Evolutionary conservation across 92 coral and sea anemone species (phyloP).

Genomic region (Palythoa caribaeorum): DNA sequence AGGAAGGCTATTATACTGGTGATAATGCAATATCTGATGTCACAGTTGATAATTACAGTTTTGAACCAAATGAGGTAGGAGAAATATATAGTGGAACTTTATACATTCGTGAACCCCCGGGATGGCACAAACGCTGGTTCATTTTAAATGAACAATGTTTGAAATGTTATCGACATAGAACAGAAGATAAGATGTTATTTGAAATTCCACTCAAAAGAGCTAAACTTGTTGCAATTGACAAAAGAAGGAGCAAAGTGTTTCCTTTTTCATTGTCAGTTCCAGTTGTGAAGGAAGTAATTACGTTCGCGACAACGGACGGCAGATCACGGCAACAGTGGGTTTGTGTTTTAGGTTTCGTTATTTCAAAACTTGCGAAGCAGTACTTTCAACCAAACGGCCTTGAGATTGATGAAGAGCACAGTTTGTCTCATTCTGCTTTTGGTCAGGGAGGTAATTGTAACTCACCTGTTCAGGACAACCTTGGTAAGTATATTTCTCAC

Average conservation of each 20-base stretch:
- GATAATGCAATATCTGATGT: slow-evolving; percentile 78
- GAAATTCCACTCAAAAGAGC: slow-evolving; percentile 85
- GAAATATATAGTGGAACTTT: slow-evolving; percentile 74
- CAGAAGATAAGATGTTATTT: slow-evolving; percentile 84
- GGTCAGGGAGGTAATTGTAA: background rate
- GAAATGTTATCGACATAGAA: slow-evolving; percentile 77
- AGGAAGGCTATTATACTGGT: slow-evolving; percentile 86
- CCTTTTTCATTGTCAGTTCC: slow-evolving; percentile 84
- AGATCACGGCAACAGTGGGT: slow-evolving; percentile 79
- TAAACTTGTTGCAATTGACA: slow-evolving; percentile 75
- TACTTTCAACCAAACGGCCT: slow-evolving; percentile 48
- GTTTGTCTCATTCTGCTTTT: slow-evolving; percentile 46
- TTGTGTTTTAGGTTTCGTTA: slow-evolving; percentile 77
- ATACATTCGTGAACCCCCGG: slow-evolving; percentile 87
- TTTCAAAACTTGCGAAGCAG: slow-evolving; percentile 65
- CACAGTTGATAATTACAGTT: slow-evolving; percentile 57
- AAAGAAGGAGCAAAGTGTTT: slow-evolving; percentile 82
- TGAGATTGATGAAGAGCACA: slow-evolving; percentile 39
- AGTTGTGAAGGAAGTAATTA: slow-evolving; percentile 76
- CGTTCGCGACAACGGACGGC: slow-evolving; percentile 86
- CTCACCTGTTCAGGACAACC: background rate
- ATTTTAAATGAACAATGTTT: slow-evolving; percentile 74
- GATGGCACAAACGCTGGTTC: slow-evolving; percentile 93
- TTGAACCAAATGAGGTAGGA: slow-evolving; percentile 81
- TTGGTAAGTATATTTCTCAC: background rate